These are phyloP conservation scores for Acanthis flammea DNA, from an alignment of 2,797 vertebrate species.

Conservation along the genomic window DNA sequence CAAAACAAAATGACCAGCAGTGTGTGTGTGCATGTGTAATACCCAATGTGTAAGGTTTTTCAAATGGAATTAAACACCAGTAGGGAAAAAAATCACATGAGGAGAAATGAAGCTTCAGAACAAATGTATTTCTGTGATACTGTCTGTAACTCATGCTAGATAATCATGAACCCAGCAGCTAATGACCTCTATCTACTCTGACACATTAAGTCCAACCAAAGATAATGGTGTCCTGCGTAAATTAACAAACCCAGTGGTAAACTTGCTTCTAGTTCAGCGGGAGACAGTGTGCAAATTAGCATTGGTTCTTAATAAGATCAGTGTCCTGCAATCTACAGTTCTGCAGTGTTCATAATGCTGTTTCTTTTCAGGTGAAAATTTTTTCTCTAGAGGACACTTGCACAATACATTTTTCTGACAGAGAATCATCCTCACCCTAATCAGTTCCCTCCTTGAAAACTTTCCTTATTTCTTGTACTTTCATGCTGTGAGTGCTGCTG, in stretches of 20 bases:
- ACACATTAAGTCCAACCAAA: conserved; percentile 85
- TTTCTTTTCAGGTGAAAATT: conserved; percentile 91
- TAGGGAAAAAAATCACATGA: conserved; percentile 44
- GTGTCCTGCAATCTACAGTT: conserved; percentile 78
- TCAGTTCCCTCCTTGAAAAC: conserved; percentile 90
- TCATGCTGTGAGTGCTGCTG: conserved; percentile 86
- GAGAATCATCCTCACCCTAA: conserved; percentile 86
- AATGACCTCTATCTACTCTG: conserved; percentile 83
- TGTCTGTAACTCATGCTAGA: conserved; percentile 76
- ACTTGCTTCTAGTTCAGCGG: conserved; percentile 92
- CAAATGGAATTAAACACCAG: conserved; percentile 70
- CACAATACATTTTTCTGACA: conserved; percentile 85
- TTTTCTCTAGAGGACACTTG: conserved; percentile 87
- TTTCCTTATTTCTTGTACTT: conserved; percentile 83
- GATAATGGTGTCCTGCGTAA: conserved; percentile 92
- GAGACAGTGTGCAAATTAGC: conserved; percentile 96
- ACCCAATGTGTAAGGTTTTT: conserved; percentile 31
- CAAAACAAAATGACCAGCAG: background rate
- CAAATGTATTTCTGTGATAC: conserved; percentile 75
- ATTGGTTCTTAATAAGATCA: conserved; percentile 95
- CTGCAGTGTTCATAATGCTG: conserved; percentile 79
- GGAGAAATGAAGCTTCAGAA: conserved; percentile 66
- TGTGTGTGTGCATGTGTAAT: background rate
- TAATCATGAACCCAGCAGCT: conserved; percentile 85
- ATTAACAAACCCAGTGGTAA: conserved; percentile 99